Conservation (phyloP, 1,140 invertebrate species). For the Penaeus indicus region DNA sequence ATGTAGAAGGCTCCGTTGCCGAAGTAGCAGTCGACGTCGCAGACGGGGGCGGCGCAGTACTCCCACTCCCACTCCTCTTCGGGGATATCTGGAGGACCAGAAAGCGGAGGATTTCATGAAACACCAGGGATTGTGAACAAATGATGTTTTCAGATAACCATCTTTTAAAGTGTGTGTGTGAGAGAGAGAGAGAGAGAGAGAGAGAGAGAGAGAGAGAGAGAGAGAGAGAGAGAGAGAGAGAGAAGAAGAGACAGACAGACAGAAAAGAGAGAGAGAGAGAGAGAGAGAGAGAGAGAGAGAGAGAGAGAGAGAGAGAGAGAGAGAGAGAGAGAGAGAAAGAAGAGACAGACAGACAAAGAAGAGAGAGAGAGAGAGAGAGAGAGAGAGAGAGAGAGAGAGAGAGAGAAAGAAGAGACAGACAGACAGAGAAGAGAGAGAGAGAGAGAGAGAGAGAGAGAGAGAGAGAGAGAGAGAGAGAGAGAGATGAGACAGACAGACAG, state of each 20-base stretch:
- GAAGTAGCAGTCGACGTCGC: slow-evolving; percentile 51
- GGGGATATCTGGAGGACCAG: slow-evolving; percentile 31
- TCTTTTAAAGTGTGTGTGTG: too few species aligned
- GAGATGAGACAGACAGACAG: too few species aligned
- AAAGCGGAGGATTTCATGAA: not conserved
- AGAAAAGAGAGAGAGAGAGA: not conserved
- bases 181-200: too few species aligned
- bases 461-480: too few species aligned
- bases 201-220: not conserved
- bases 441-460: too few species aligned
- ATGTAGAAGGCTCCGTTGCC: slow-evolving; percentile 30
- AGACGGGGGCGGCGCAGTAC: slow-evolving; percentile 56
- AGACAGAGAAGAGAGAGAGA: too few species aligned
- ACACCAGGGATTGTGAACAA: too few species aligned
- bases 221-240: not conserved
- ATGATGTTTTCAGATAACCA: not conserved
- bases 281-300: not conserved
- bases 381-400: not conserved
- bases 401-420: not conserved
- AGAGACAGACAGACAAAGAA: not conserved
- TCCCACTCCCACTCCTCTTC: slow-evolving; percentile 61
- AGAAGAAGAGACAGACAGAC: not conserved
- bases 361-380: not conserved
- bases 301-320: not conserved
- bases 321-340: not conserved